Evolutionary conservation across 2,113 vertebrate genomes (phyloP), one percentile per base, ranked within the genome.

Genomic region (Festucalex cinctus): DNA sequence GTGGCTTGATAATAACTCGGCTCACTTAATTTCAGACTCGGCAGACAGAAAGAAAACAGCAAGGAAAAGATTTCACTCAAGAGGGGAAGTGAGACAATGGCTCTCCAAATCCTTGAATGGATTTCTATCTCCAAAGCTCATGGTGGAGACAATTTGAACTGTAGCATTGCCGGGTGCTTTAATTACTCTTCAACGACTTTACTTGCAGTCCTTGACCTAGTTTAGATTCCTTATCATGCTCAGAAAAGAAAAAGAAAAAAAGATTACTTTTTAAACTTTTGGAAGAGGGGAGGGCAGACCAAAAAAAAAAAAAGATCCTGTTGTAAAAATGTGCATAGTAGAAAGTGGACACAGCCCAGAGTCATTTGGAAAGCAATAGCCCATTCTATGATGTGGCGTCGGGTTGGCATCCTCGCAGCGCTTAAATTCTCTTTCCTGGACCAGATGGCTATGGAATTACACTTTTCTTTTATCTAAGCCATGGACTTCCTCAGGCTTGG

Each of bases 361-460:
- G 91, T 88, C 88, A 87, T 92, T 92, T 92, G 75, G 86, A 90
- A 92, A 91, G 91, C 91, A 91, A 92, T 87, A 94, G 93, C 91
- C 93, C 92, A 92, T 92, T 94, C 90, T 94, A 51, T 93, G 92
- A 93, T 88, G 92, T 91, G 86, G 90, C 91, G 90, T 91, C 85
- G 84, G 89, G 91, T 90, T 92, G 93, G 93, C 91, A 89, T 77
- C 84, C 84, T 73, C 90, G 85, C 84, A 89, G 86, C 80, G 83
- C 90, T 84, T 82, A 90, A 88, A 91, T 90, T 89, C 89, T 90
- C 92, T 91, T 85, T 93, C 93, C 92, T 83, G 69, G 84, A 89
- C 92, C 94, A 95, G 94, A 95, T 93, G 93, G 93, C 86, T 90
- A 79, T 87, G 88, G 90, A 93, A 90, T 93, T 92, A 91, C 92